Evolutionary conservation across 64 coral and sea anemone species (phyloP).

Genomic region (Trachythela sp.): DNA sequence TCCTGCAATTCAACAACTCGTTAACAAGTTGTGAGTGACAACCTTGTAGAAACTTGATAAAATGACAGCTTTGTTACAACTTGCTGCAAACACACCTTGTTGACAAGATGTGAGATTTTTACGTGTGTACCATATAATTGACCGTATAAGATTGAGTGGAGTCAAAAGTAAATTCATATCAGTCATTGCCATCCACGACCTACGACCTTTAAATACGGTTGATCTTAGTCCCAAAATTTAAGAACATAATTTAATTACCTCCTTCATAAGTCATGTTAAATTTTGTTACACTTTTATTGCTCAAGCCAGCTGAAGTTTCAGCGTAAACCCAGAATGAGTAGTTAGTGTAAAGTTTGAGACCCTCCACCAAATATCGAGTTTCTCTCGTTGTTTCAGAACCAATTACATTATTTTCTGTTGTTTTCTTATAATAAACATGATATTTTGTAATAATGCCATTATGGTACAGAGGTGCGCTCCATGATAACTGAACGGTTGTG

Average conservation of each 20-base stretch:
- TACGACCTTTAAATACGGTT: too few relatives aligned
- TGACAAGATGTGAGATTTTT: too few relatives aligned
- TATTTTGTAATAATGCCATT: neutral
- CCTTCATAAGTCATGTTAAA: neutral
- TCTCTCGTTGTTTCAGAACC: neutral
- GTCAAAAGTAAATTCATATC: too few relatives aligned
- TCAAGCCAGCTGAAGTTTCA: neutral
- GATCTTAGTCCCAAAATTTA: too few relatives aligned
- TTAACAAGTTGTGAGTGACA: too few relatives aligned
- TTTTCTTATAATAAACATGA: neutral
- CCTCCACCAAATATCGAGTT: neutral
- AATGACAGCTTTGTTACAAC: too few relatives aligned
- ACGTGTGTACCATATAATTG: too few relatives aligned
- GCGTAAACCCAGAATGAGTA: neutral
- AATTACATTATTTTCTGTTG: neutral
- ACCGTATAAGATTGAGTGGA: too few relatives aligned
- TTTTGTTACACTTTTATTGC: neutral
- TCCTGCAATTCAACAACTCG: too few relatives aligned
- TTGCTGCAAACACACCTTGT: too few relatives aligned
- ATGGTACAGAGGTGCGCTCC: neutral
- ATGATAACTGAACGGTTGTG: neutral
- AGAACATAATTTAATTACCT: neutral
- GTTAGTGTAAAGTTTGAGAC: neutral
- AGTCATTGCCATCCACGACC: too few relatives aligned
- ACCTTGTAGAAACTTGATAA: too few relatives aligned